Evolutionary conservation across 2,888 invertebrate genomes (phyloP), one percentile per base, ranked within the genome.

Genomic region (Callyntrura guangdongensis): DNA sequence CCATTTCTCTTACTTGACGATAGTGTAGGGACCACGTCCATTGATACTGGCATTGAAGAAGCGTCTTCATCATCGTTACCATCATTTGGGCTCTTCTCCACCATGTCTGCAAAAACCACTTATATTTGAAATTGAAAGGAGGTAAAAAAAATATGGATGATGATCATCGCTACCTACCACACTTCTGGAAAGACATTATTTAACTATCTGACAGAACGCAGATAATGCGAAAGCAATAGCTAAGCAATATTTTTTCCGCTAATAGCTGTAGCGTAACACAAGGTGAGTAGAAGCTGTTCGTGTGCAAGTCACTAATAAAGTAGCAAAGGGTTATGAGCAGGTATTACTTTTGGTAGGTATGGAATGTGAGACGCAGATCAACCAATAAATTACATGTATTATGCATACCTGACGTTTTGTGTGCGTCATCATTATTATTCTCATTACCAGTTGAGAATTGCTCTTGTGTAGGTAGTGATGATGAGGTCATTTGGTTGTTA

Each of bases 401-500:
- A 77, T 77, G 77, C 77, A 77, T 77, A 53, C 77, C 77, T 25
- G 56, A 77, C 77, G 53, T 45, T 77, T 17, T 77, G 53, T 25
- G 0, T 77, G 77, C 85, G 69, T 83, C 64, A 45, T 85, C 85
- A 72, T 72, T 27, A 67, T 27, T 59, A 59, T 85, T 72, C 47
- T 72, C 72, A 86, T 74, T 86, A 61, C 36, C 79, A 79, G 20
- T 79, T 25, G 67, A 53, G 79, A 87, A 79, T 67, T 74, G 86
- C 77, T 61, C 77, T 77, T 64, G 64, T 49, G 20, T 25, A 61
- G 53, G 25, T 53, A 74, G 0, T 47, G 85, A 85, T 72, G 85
- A 77, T 86, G 86, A 77, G 86, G 59, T 86, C 77, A 59, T 85
- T 85, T 85, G 74, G 49, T 49, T 45, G 20, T n/a, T 22, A 53